phyloP scores from a whole-genome alignment of 2,113 vertebrate genomes.

The Mesoclemmys tuberculata region DNA sequence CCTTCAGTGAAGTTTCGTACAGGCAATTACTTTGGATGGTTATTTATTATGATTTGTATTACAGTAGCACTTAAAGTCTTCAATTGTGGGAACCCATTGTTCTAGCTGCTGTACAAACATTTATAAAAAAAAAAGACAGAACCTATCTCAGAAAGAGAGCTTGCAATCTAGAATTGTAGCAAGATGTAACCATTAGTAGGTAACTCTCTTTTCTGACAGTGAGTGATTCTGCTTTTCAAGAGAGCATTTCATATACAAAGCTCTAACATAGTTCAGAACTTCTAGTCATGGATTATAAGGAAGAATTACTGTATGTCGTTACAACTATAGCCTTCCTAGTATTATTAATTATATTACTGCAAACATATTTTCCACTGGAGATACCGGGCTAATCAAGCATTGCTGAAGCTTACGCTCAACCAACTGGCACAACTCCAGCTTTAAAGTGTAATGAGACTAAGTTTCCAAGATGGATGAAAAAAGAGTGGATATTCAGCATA shows the following conservation, averaged over 20 bases:
- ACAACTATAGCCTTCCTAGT: not conserved
- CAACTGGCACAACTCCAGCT: not conserved
- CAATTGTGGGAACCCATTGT: not conserved
- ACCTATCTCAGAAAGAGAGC: not conserved
- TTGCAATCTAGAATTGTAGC: slow-evolving; percentile 1
- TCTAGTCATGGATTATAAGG: not conserved
- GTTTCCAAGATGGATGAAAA: slow-evolving; percentile 18
- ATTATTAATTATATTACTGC: slow-evolving; percentile 20
- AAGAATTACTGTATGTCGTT: not conserved
- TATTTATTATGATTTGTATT: not conserved
- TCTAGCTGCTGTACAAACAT: not conserved
- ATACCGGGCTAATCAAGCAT: slow-evolving; percentile 15
- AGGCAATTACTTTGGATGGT: not conserved
- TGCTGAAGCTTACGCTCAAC: slow-evolving; percentile 11
- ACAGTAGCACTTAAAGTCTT: not conserved
- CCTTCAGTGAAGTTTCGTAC: not conserved
- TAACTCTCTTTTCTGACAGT: not conserved
- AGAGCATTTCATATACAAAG: not conserved
- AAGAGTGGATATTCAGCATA: slow-evolving; percentile 2
- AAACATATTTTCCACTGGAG: slow-evolving; percentile 25
- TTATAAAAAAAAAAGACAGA: slow-evolving; percentile 14
- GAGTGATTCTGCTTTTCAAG: not conserved
- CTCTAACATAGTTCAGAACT: not conserved
- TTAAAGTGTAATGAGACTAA: not conserved
- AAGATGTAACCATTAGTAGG: not conserved